A percentile compares a stretch with the other conserved stretches of the same genome.
phyloP scores from a whole-genome alignment of 2,888 invertebrate species.

The Eupelmus urozonus region DNA sequence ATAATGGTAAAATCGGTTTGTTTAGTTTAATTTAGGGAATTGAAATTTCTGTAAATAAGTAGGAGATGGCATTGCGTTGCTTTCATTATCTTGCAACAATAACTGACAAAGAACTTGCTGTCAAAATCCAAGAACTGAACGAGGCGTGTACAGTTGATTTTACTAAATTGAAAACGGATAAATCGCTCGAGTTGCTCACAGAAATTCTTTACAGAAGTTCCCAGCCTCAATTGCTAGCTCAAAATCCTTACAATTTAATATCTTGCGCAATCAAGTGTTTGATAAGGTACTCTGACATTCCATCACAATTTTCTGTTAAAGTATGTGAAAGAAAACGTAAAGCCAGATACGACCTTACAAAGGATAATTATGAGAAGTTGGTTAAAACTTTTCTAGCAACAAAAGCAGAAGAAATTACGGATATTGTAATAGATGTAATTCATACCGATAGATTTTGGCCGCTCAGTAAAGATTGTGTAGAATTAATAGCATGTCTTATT shows the following conservation, averaged over 20 bases:
- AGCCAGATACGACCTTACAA: slow-evolving; percentile 63
- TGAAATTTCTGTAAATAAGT: too few relatives aligned
- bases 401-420: slow-evolving; percentile 71
- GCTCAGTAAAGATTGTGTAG: slow-evolving; percentile 74
- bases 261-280: slow-evolving; percentile 66
- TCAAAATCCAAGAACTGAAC: slow-evolving; percentile 63
- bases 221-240: slow-evolving; percentile 61
- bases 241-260: slow-evolving; percentile 62
- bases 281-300: slow-evolving; percentile 62
- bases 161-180: slow-evolving; percentile 54
- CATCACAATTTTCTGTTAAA: slow-evolving; percentile 38
- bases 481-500: slow-evolving; percentile 70
- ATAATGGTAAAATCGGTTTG: too few relatives aligned
- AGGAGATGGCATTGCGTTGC: slow-evolving; percentile 52
- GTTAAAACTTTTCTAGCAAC: slow-evolving; percentile 66
- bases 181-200: slow-evolving; percentile 61
- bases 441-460: slow-evolving; percentile 76
- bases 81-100: slow-evolving; percentile 52
- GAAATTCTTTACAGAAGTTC: slow-evolving; percentile 63
- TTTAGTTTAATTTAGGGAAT: too few relatives aligned
- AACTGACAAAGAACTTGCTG: slow-evolving; percentile 60
- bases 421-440: slow-evolving; percentile 74
- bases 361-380: slow-evolving; percentile 66
- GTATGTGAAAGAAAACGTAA: slow-evolving; percentile 65
- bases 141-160: slow-evolving; percentile 36